Base-by-base conservation (phyloP, 2,888 invertebrate species). In the Troglohyphantes excavatus region DNA sequence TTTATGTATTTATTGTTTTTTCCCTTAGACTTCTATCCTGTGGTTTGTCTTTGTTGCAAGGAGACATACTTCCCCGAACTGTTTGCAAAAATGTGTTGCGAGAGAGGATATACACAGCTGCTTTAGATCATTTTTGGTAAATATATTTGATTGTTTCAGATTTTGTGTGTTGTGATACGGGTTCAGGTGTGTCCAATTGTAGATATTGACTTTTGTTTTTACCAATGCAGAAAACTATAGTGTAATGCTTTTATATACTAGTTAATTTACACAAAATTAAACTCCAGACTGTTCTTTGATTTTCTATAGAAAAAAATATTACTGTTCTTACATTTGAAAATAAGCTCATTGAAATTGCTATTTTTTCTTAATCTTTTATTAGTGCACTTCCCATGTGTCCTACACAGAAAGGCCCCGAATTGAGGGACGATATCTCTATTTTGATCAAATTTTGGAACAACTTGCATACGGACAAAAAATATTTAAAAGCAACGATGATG, bases 101-200 rank as follows among this genome's bases (percentile, higher is more conserved):
- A 0, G 99, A 99, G 94, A 95, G 99, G 0, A 97, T 99, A 63
- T 99, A 99, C 94, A 96, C 97, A 91, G 96, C 96, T 46, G 98
- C 99, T 83, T 94, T 99, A 81, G 99, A 99, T 93, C 99, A 99
- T 94, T 99, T 98, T 94, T 98, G 98, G 92, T 92, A 90, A 87
- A 13, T 7, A 39, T 39, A 39, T 39, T 39, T 2, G 39, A 2
- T 11, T 39, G 39, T n/a, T n/a, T n/a, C n/a, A n/a, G n/a, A n/a
- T n/a, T n/a, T n/a, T n/a, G n/a, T n/a, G n/a, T n/a, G n/a, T n/a
- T n/a, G n/a, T n/a, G n/a, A n/a, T n/a, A n/a, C n/a, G n/a, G n/a
- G n/a, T n/a, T n/a, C n/a, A n/a, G n/a, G n/a, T n/a, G n/a, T n/a
- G n/a, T n/a, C n/a, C n/a, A n/a, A n/a, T n/a, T n/a, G n/a, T n/a